Evolutionary conservation across 2,888 invertebrate species (phyloP), one percentile per base, ranked within the genome.

Genomic region (Arrhopalites spinosus): DNA sequence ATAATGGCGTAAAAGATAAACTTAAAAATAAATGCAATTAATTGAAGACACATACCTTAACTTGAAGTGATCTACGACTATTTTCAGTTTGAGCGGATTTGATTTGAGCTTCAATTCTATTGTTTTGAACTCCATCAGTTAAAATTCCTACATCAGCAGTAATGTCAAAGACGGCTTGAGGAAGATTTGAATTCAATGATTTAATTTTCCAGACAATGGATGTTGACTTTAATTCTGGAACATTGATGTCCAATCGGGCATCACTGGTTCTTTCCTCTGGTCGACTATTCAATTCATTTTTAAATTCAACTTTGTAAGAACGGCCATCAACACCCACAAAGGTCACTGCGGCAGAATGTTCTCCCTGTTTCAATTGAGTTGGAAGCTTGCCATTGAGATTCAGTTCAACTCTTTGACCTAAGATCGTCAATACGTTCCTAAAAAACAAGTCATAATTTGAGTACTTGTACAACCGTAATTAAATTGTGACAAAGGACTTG

Each of bases 371-470:
- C 1, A 68, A 11, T 7, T 74, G 47, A 17, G 68, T 67, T 7
- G 74, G 74, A 15, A 68, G 59, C 1, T 53, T 56, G 1, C 68
- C 74, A n/a, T 67, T 61, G 0, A 74, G 47, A 20, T 74, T 74
- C 15, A 74, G 3, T 27, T 67, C 1, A 15, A 74, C 68, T n/a
- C 61, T 56, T 17, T 74, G 59, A 11, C 68, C 74, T 1, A 74
- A n/a, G 7, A 74, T 61, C 1, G 69, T 74, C 20, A 74, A 27
- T 27, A 61, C 68, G 20, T 74, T 74, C 47, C 74, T 74, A n/a
- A 7, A 59, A 47, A 61, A 50, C 50, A 50, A 50, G 15, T 50
- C n/a, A 50, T 8, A 2, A n/a, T n/a, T 50, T n/a, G n/a, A n/a
- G 13, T 29, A 3, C n/a, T 30, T 30, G 27, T 70, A 25, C 56